phyloP scores from a whole-genome alignment of 2,113 vertebrate species.

The Platysteira castanea region DNA sequence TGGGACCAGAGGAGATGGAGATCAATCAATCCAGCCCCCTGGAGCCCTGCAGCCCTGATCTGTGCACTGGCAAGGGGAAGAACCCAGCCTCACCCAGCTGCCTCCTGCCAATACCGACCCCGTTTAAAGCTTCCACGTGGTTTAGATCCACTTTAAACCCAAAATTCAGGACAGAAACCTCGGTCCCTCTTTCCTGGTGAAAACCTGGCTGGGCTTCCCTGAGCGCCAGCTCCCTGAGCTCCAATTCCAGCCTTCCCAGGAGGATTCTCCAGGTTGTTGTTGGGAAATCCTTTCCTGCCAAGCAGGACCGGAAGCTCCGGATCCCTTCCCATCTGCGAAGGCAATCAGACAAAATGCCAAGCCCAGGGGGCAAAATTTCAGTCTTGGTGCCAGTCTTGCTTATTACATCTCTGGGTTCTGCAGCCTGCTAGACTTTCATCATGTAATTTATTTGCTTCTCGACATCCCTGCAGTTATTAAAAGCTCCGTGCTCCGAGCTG shows the following conservation, averaged over 20 bases:
- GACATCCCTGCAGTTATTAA: constrained; percentile 59
- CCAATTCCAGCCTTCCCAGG: not conserved
- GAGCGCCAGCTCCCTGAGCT: not conserved
- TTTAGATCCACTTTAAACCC: not conserved
- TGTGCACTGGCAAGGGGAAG: not conserved
- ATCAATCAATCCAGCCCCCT: not conserved
- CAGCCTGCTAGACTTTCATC: constrained; percentile 54
- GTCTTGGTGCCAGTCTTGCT: constrained; percentile 54
- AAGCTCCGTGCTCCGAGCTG: not conserved
- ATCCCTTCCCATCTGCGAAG: constrained; percentile 20
- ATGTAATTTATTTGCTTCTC: constrained; percentile 59
- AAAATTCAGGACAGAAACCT: not conserved
- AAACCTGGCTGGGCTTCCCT: not conserved
- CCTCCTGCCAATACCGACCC: not conserved
- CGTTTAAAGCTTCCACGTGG: not conserved
- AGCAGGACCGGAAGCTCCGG: constrained; percentile 39
- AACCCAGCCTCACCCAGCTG: not conserved
- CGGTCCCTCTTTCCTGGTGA: not conserved
- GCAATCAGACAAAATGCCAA: constrained; percentile 42
- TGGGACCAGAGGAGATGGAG: not conserved
- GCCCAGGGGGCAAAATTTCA: constrained; percentile 49
- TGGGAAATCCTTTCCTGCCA: constrained; percentile 41
- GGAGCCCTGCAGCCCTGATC: not conserved
- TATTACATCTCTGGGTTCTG: constrained; percentile 42
- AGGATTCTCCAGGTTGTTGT: not conserved